A percentile compares a stretch with the other conserved stretches of the same genome.
Evolutionary conservation across 2,888 invertebrate species (phyloP).

Genomic region (Thecophora atra): DNA sequence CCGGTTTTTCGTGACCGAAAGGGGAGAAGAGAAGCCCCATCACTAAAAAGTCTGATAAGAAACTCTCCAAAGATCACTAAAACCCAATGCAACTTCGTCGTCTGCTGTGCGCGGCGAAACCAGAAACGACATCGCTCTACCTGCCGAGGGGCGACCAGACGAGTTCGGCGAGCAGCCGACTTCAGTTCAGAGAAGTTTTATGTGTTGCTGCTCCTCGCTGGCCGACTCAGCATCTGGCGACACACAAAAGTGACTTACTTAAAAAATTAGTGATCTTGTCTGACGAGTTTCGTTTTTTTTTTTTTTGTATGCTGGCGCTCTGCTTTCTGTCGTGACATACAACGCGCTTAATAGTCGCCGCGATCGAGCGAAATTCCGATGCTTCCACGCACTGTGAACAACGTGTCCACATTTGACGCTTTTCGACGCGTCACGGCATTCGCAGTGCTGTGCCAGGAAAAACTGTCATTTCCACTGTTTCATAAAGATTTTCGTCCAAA

Average conservation of each 20-base stretch:
- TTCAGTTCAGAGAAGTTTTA: not conserved
- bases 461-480: not conserved
- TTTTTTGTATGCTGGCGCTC: conserved; percentile 21
- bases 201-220: not conserved
- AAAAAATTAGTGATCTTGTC: conserved; percentile 61
- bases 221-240: not conserved
- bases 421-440: no score
- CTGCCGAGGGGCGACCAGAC: not conserved
- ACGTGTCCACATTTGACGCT: not conserved
- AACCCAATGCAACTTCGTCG: not conserved
- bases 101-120: not conserved
- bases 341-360: not conserved
- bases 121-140: not conserved
- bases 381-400: conserved; percentile 26
- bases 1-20: not conserved
- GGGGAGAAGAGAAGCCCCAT: not conserved
- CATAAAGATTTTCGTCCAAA: not conserved
- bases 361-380: conserved; percentile 15
- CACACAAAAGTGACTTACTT: conserved; percentile 53
- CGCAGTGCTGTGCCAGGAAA: no score
- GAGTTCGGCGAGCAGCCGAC: not conserved
- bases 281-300: conserved; percentile 53
- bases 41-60: not conserved
- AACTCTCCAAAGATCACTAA: not conserved
- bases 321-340: not conserved